Base-by-base conservation (phyloP, 1,140 invertebrate species). In the Oppia nitens region DNA sequence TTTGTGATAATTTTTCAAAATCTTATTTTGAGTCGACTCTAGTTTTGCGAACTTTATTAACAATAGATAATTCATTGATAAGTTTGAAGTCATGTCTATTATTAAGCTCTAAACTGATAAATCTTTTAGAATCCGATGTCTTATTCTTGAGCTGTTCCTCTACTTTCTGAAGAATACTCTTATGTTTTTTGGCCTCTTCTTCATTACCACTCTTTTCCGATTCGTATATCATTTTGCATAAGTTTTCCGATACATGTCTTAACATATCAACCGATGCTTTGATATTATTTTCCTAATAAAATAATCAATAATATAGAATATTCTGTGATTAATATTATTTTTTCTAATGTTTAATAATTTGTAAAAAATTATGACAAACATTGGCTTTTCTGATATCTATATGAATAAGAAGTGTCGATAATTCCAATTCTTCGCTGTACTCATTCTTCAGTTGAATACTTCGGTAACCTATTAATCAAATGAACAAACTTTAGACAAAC, bases 371-470 rank as follows among this genome's bases (percentile, higher is more conserved):
- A 17, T 40, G 32, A 40, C 32, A 9, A 40, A 57, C 56, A n/a
- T 57, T 57, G 9, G 48, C n/a, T 52, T 40, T 20, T 6, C 17
- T 17, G 26, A 48, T 79, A 62, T 75, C 75, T 51, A 93, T 76
- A 72, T 90, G 83, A 27, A 98, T 80, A 45, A 98, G 76, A n/a
- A 98, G 73, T 17, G 91, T 84, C 2, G 92, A 84, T 49, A 98
- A 73, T 73, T 98, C 93, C 45, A 96, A 73, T 64, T 93, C 87
- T 75, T 98, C 94, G 64, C 85, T 91, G 68, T 79, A 93, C 28
- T 81, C 84, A 74, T 98, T 98, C 64, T 82, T 84, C 47, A 98
- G 72, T 14, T 84, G 83, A 21, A 98, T 81, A 70, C 90, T 94
- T 57, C 94, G 78, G 71, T 86, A 97, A 4, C 94, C 94, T 62